These are phyloP conservation scores for Pseudomugil gertrudae DNA, from an alignment of 2,797 vertebrate genomes.

Conservation along the genomic window DNA sequence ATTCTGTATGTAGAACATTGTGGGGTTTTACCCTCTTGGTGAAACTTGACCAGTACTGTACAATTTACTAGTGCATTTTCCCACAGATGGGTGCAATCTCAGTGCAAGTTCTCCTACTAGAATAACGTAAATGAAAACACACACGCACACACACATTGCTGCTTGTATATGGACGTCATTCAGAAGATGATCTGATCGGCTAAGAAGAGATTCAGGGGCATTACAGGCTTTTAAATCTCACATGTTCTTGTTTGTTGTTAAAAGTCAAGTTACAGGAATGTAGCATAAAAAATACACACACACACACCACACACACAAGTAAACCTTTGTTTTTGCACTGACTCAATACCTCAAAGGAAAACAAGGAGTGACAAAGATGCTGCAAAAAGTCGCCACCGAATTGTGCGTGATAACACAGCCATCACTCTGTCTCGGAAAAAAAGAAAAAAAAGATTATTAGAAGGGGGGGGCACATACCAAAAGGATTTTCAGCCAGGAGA, in stretches of 20 bases:
- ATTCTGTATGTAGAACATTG: constrained; percentile 82
- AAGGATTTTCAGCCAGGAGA: constrained; percentile 58
- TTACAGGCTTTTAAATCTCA: constrained; percentile 65
- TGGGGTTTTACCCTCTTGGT: constrained; percentile 28
- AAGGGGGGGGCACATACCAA: constrained; percentile 54
- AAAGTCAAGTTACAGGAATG: constrained; percentile 40
- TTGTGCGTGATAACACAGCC: constrained; percentile 34
- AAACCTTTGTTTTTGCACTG: constrained; percentile 15
- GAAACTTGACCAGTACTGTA: constrained; percentile 46
- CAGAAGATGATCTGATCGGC: constrained; percentile 66
- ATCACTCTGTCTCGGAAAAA: constrained; percentile 38
- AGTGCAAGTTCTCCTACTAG: constrained; percentile 12
- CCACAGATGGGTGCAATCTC: constrained; percentile 16
- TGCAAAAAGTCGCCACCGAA: constrained; percentile 29
- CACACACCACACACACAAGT: constrained; percentile 2
- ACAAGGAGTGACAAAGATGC: constrained; percentile 33
- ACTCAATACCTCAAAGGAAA: constrained; percentile 26
- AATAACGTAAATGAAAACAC: constrained; percentile 42
- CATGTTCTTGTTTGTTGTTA: constrained; percentile 51
- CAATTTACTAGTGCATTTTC: constrained; percentile 34
- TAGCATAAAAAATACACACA: background rate
- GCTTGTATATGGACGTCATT: constrained; percentile 60
- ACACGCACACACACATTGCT: constrained; percentile 29
- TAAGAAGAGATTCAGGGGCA: constrained; percentile 63
- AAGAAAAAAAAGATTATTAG: constrained; percentile 43